A percentile compares a stretch with the other conserved stretches of the same genome.
Conservation (phyloP, 2,888 invertebrate genomes). For the Shargacucullia verbasci region DNA sequence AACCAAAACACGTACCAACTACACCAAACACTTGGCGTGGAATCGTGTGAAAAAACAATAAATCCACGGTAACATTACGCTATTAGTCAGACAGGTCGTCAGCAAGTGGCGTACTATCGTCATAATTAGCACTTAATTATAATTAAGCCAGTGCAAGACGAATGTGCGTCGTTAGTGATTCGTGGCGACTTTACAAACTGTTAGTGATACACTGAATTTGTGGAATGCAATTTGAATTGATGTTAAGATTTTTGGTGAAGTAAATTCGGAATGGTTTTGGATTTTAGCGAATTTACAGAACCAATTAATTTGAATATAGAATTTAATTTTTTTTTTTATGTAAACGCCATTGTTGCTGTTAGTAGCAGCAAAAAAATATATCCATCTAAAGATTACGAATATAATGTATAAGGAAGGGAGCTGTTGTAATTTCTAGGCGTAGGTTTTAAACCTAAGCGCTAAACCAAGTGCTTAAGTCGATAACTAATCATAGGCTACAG, state of each 20-base stretch:
- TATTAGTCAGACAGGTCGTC: conserved; percentile 57
- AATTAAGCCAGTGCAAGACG: conserved; percentile 70
- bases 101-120: conserved; percentile 60
- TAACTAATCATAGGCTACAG: no score
- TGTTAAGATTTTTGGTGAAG: conserved; percentile 12
- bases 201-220: conserved; percentile 47
- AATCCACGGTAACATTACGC: conserved; percentile 40
- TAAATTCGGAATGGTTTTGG: conserved; percentile 28
- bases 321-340: no score
- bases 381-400: no score
- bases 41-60: conserved; percentile 52
- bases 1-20: conserved; percentile 31
- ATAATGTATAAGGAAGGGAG: no score
- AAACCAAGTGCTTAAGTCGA: no score
- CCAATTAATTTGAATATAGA: no score
- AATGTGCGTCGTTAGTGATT: conserved; percentile 67
- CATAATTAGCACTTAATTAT: conserved; percentile 76
- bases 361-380: no score
- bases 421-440: no score
- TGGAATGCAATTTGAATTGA: conserved; percentile 26
- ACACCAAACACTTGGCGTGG: conserved; percentile 27
- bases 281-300: conserved; percentile 1
- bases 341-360: no score
- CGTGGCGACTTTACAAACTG: conserved; percentile 51
- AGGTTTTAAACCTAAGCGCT: no score